These are phyloP conservation scores for Oreortyx pictus DNA, from an alignment of 2,797 vertebrate genomes.

Conservation along the genomic window DNA sequence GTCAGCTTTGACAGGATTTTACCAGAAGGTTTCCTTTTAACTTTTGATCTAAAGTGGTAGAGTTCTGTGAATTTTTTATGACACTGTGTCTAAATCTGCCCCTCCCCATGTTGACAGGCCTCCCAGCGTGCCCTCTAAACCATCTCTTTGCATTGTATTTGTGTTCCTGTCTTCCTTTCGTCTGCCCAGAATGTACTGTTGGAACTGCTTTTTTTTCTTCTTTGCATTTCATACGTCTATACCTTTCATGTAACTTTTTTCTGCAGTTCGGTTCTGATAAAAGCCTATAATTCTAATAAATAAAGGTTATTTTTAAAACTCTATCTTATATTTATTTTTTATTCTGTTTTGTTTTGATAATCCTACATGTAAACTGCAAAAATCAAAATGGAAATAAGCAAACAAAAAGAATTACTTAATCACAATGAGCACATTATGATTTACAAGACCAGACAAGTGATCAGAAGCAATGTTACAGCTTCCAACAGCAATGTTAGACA, in stretches of 20 bases:
- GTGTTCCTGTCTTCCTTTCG: background rate
- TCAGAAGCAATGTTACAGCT: background rate
- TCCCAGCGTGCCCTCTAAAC: background rate
- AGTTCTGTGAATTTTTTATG: constrained; percentile 18
- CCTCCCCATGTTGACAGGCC: rapidly evolving
- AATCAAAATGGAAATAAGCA: background rate
- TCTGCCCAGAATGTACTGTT: background rate
- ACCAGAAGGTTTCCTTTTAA: constrained; percentile 44
- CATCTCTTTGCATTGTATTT: background rate
- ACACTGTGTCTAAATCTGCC: background rate
- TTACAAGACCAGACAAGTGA: background rate
- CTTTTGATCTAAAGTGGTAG: background rate
- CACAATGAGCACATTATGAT: background rate
- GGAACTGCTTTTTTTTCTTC: background rate
- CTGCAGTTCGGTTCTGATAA: background rate
- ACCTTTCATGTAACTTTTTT: background rate
- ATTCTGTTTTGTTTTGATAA: background rate
- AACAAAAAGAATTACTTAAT: background rate
- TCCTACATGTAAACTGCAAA: background rate
- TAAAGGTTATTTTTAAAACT: background rate
- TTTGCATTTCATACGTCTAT: background rate
- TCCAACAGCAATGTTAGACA: background rate
- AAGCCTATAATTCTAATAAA: background rate
- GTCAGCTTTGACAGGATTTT: constrained; percentile 35
- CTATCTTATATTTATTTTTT: background rate